These are phyloP conservation scores for Acipenser transmontanus DNA, from an alignment of 2,797 vertebrate genomes.

Conservation along the genomic window DNA sequence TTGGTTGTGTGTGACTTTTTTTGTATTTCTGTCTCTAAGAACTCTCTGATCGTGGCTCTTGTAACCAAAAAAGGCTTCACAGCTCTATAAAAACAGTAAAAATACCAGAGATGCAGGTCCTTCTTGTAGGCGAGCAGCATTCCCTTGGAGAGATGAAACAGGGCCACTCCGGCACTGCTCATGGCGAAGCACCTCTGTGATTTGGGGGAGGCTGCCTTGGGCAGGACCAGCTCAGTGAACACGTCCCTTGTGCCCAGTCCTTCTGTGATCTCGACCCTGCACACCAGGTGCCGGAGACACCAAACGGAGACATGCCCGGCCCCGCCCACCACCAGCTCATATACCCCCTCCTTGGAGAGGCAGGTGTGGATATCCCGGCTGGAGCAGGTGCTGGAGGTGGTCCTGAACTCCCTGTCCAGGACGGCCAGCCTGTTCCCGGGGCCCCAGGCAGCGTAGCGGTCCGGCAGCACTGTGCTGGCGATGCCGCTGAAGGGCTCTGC, in stretches of 20 bases:
- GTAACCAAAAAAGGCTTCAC: no score
- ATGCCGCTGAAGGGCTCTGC: slow-evolving; percentile 38
- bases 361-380: slow-evolving; percentile 42
- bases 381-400: slow-evolving; percentile 27
- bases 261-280: slow-evolving; percentile 30
- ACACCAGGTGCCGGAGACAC: slow-evolving; percentile 47
- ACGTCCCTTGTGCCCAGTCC: slow-evolving; percentile 26
- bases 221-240: slow-evolving; percentile 45
- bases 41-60: no score
- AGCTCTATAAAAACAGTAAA: background rate
- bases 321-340: slow-evolving; percentile 50
- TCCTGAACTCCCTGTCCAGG: slow-evolving; percentile 36
- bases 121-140: slow-evolving; percentile 39
- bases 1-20: no score
- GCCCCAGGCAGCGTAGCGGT: slow-evolving; percentile 59
- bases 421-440: slow-evolving; percentile 40
- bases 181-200: slow-evolving; percentile 42
- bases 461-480: slow-evolving; percentile 31
- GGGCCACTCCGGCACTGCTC: slow-evolving; percentile 26
- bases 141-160: slow-evolving; percentile 48
- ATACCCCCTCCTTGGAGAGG: slow-evolving; percentile 32
- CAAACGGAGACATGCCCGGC: slow-evolving; percentile 53
- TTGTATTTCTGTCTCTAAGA: no score
- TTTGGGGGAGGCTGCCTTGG: slow-evolving; percentile 18
- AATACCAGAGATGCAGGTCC: slow-evolving; percentile 49